Evolutionary conservation across 2,113 vertebrate genomes (phyloP).

Genomic region (Poicephalus gulielmi): DNA sequence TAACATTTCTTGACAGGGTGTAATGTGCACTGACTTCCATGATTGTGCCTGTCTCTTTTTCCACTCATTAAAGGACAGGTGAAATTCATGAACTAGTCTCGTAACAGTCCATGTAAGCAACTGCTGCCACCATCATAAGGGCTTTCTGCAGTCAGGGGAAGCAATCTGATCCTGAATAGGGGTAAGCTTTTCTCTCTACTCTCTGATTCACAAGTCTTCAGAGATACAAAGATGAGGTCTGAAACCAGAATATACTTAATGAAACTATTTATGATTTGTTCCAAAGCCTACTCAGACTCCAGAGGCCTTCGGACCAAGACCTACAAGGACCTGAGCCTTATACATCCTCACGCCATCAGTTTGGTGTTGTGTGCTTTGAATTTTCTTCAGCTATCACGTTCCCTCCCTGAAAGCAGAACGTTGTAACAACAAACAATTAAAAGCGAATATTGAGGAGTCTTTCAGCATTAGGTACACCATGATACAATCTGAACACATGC

Average conservation of each 20-base stretch:
- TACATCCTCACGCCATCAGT: background rate
- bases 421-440: background rate
- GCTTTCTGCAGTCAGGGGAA: background rate
- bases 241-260: background rate
- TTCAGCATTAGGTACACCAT: background rate
- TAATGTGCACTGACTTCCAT: background rate
- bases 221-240: background rate
- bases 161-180: background rate
- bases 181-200: background rate
- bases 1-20: background rate
- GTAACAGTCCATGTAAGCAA: background rate
- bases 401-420: background rate
- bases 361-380: background rate
- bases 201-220: background rate
- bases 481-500: background rate
- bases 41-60: background rate
- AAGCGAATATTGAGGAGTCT: background rate
- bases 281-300: background rate
- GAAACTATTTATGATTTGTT: background rate
- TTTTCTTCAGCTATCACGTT: background rate
- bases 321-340: background rate
- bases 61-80: background rate
- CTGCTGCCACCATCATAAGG: background rate
- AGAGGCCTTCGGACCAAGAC: background rate
- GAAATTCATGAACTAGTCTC: background rate